Evolutionary conservation across 2,797 vertebrate genomes (phyloP), one percentile per base, ranked within the genome.

Genomic region (Oryzias dopingdopingensis): DNA sequence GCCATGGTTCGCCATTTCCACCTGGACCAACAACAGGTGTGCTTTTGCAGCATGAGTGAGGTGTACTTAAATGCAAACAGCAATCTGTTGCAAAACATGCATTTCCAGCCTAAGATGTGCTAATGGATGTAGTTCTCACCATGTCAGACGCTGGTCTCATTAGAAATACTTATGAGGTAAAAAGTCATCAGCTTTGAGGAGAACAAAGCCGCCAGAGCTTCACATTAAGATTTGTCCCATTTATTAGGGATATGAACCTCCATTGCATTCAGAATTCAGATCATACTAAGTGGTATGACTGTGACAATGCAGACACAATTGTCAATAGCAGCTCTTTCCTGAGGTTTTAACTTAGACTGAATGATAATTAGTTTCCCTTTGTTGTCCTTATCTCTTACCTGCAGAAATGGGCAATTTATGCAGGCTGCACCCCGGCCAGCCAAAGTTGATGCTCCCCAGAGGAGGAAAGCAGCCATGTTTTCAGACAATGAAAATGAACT

Each of bases 311-410:
- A 60, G 80, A 75, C 76, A 76, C 82, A 65, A 62, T 85, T 79
- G 82, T 87, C 85, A 85, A 88, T 84, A 85, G 82, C 74, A 60
- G 69, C 76, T 77, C 70, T 88, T 85, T 87, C 82, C 82, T 74
- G 73, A 72, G 84, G 80, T 88, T 88, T 88, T 80, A 85, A 88
- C 87, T 81, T 76, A 88, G 80, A 86, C 78, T 82, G 86, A 88
- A 89, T 90, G 87, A 89, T 89, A 91, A 91, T 91, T 91, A 90
- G 82, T 88, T 88, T 81, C 70, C 76, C 83, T 87, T 90, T 90
- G 88, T 88, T 85, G 86, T 80, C 78, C 86, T 90, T 91, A 91
- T 91, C 89, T 85, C 88, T 75, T 79, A 90, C 89, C 89, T 89
- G 87, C 89, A 91, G 88, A 88, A 89, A 88, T 88, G 76, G 82